A percentile compares a stretch with the other conserved stretches of the same genome.
Evolutionary conservation across 2,888 invertebrate genomes (phyloP).

Genomic region (Andrena trimmerana): DNA sequence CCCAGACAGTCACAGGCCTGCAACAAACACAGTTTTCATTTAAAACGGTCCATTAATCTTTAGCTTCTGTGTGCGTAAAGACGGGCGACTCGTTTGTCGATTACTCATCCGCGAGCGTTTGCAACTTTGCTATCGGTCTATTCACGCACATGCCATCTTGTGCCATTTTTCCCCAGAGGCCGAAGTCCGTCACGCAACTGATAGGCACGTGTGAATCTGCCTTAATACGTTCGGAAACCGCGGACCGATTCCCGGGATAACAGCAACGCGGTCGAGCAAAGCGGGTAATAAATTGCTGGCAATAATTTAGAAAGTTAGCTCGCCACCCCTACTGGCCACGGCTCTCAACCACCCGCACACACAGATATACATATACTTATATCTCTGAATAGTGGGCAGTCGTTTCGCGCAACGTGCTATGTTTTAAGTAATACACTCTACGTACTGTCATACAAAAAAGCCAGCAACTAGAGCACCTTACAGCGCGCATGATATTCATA

Average conservation of each 20-base stretch:
- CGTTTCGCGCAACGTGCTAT: slow-evolving; percentile 20
- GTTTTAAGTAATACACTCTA: background rate
- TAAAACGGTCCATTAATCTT: background rate
- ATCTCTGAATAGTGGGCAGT: slow-evolving; percentile 30
- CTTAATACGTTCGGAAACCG: slow-evolving; percentile 57
- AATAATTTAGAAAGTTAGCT: slow-evolving; percentile 75
- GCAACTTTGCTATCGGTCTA: background rate
- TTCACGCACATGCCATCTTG: background rate
- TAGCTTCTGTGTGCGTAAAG: background rate
- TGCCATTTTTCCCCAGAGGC: slow-evolving; percentile 2
- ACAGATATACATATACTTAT: background rate
- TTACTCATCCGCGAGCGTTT: background rate
- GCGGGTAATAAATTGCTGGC: slow-evolving; percentile 71
- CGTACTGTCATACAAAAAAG: background rate
- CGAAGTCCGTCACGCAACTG: slow-evolving; percentile 34
- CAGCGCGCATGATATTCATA: background rate
- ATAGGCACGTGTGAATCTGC: slow-evolving; percentile 51
- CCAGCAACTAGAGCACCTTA: background rate
- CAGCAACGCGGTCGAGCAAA: slow-evolving; percentile 40
- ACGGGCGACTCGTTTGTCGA: background rate
- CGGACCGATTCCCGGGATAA: slow-evolving; percentile 55
- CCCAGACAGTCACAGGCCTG: slow-evolving; percentile 94
- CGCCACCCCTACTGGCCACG: slow-evolving; percentile 15
- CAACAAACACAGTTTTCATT: background rate
- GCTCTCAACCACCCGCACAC: slow-evolving; percentile 21